phyloP scores from a whole-genome alignment of 2,888 invertebrate species.

The Lissocephala sabroskyi region DNA sequence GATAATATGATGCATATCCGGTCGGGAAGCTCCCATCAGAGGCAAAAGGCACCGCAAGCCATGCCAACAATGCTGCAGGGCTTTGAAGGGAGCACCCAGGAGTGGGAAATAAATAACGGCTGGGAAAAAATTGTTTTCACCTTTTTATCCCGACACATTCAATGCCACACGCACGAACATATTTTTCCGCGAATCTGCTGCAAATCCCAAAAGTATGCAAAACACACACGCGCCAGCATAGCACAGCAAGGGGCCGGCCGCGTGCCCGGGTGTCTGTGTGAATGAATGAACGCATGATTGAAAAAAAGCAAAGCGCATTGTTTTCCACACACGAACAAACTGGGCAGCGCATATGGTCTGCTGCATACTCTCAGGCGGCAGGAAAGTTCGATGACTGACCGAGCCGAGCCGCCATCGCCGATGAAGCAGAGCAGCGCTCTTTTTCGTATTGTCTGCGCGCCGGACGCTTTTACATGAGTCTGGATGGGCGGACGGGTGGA shows the following conservation, averaged over 20 bases:
- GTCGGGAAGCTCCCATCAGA: too few species aligned
- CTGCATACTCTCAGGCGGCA: constrained; percentile 36
- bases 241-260: too few species aligned
- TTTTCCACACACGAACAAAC: constrained; percentile 14
- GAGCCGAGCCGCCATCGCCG: background rate
- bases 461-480: constrained; percentile 30
- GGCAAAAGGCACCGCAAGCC: too few species aligned
- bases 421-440: constrained; percentile 23
- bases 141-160: background rate
- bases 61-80: too few species aligned
- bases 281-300: constrained; percentile 43
- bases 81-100: too few species aligned
- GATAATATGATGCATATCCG: too few species aligned
- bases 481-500: constrained; percentile 15
- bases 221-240: background rate
- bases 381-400: constrained; percentile 48
- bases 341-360: too few species aligned
- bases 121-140: background rate
- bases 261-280: constrained; percentile 22
- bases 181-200: constrained; percentile 42
- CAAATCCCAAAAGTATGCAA: constrained; percentile 55
- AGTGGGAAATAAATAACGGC: too few species aligned
- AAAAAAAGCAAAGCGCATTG: constrained; percentile 45
- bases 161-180: background rate
- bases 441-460: constrained; percentile 5